A percentile compares a stretch with the other conserved stretches of the same genome.
phyloP scores from a whole-genome alignment of 2,888 invertebrate species.

The Tipula confusa region DNA sequence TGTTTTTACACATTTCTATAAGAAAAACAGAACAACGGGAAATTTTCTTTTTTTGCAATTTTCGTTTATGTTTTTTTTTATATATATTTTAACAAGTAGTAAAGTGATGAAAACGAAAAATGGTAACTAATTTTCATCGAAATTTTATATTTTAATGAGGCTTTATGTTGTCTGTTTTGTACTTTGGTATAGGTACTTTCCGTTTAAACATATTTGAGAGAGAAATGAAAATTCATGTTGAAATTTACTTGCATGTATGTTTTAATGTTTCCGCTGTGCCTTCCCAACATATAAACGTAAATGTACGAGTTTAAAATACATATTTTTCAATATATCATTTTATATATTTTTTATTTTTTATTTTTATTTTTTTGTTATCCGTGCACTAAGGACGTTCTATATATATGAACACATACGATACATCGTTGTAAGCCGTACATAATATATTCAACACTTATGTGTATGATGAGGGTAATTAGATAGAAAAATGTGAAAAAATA shows the following conservation, averaged over 20 bases:
- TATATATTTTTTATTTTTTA: no score
- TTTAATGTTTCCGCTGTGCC: not conserved
- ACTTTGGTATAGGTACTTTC: not conserved
- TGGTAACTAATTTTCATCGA: slow-evolving; percentile 20
- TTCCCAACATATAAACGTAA: not conserved
- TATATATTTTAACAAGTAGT: not conserved
- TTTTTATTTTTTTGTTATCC: no score
- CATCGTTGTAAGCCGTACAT: not conserved
- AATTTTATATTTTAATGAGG: slow-evolving; percentile 12
- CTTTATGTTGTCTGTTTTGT: not conserved
- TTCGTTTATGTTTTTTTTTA: not conserved
- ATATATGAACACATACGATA: not conserved
- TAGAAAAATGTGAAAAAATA: not conserved
- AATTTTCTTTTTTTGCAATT: not conserved
- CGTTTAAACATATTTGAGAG: not conserved
- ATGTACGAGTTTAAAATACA: no score
- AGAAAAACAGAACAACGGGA: not conserved
- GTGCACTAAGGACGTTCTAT: not conserved
- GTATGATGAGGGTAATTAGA: not conserved
- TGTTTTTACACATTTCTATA: not conserved
- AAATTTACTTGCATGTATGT: not conserved
- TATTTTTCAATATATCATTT: not conserved
- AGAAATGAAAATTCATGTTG: not conserved
- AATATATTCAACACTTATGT: not conserved
- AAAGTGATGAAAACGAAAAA: slow-evolving; percentile 25